phyloP scores from a whole-genome alignment of 2,888 invertebrate species.

The Pollenia griseotomentosa region DNA sequence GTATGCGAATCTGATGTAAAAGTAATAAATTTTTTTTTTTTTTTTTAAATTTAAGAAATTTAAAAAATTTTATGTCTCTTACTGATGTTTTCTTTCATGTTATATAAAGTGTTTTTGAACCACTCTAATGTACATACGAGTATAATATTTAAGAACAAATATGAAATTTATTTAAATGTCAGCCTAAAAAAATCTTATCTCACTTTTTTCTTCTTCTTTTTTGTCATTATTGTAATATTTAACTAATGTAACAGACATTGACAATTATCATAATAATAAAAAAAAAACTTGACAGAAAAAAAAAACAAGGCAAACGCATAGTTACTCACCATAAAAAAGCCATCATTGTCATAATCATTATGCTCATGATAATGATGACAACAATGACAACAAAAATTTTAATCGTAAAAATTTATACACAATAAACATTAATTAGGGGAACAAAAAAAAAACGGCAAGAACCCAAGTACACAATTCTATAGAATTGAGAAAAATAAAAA shows the following conservation, averaged over 20 bases:
- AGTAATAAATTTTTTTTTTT: too few relatives aligned
- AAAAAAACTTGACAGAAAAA: slow-evolving; percentile 17
- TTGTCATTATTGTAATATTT: slow-evolving; percentile 37
- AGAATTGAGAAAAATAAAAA: slow-evolving; percentile 34
- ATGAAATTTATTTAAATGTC: not conserved
- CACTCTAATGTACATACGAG: too few relatives aligned
- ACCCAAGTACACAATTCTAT: slow-evolving; percentile 5
- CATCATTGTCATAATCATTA: slow-evolving; percentile 46
- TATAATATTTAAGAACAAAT: too few relatives aligned
- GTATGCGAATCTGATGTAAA: too few relatives aligned
- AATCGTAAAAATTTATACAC: slow-evolving; percentile 62
- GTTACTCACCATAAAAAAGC: not conserved
- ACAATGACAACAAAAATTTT: slow-evolving; percentile 61
- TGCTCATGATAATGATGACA: slow-evolving; percentile 50
- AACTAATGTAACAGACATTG: slow-evolving; percentile 67
- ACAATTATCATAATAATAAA: slow-evolving; percentile 62
- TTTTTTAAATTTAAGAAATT: too few relatives aligned
- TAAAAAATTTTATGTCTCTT: too few relatives aligned
- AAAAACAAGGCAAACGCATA: not conserved
- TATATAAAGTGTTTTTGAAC: too few relatives aligned
- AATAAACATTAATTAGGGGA: slow-evolving; percentile 68
- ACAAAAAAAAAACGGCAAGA: slow-evolving; percentile 5
- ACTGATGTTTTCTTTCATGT: too few relatives aligned
- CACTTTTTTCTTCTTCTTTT: not conserved
- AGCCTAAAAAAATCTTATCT: slow-evolving; percentile 23